These are phyloP conservation scores for Nanger granti DNA, from an alignment of 2,113 vertebrate species.

Conservation along the genomic window DNA sequence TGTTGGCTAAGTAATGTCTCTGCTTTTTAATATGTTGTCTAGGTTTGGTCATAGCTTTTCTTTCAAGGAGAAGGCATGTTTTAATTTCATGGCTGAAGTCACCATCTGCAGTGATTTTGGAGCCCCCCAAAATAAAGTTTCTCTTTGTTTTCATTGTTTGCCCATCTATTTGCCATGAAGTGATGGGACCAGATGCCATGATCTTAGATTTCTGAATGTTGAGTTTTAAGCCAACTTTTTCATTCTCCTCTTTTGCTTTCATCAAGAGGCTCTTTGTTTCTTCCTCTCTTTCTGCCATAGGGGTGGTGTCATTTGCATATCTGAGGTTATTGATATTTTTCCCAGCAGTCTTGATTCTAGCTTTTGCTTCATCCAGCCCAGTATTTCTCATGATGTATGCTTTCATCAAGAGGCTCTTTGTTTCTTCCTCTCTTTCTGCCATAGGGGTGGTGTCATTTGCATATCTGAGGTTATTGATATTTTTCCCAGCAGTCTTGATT, in stretches of 20 bases:
- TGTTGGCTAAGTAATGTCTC: neutral
- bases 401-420: neutral
- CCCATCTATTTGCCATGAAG: neutral
- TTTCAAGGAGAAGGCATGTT: neutral
- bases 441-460: no score
- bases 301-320: no score
- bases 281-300: no score
- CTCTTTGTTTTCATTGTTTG: neutral
- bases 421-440: no score
- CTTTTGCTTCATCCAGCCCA: no score
- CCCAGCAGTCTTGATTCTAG: no score
- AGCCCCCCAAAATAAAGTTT: fast-evolving
- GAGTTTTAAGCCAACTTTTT: neutral
- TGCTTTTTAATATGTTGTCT: neutral
- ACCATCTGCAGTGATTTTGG: neutral
- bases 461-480: no score
- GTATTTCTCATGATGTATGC: no score
- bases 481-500: no score
- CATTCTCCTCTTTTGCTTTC: neutral
- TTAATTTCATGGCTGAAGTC: neutral
- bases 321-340: no score
- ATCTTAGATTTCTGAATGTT: neutral
- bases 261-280: neutral
- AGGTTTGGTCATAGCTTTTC: neutral
- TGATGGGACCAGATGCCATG: neutral